These are phyloP conservation scores for Suricata suricatta DNA, from an alignment of 2,113 vertebrate genomes.

Conservation along the genomic window DNA sequence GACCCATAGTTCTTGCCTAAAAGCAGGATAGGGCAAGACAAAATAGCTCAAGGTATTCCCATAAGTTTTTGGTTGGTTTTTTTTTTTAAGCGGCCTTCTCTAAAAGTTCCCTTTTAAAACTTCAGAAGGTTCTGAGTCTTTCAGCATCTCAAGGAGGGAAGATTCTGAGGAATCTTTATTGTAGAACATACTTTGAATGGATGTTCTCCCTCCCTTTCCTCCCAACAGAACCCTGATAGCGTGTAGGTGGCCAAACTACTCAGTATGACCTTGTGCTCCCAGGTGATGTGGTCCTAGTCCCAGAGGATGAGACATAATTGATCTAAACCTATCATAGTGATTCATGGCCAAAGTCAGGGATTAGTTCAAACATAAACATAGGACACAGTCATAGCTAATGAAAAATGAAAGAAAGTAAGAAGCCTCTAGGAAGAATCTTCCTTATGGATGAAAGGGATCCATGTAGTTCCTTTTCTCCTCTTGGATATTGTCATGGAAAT, in stretches of 20 bases:
- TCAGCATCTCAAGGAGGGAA: background rate
- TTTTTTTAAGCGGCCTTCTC: background rate
- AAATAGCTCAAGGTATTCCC: background rate
- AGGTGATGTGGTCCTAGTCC: background rate
- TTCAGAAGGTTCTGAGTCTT: background rate
- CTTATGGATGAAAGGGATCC: background rate
- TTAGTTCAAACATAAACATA: background rate
- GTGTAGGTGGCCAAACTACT: background rate
- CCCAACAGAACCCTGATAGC: background rate
- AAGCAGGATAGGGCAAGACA: background rate
- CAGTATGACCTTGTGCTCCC: background rate
- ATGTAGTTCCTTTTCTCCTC: background rate
- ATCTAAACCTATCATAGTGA: background rate
- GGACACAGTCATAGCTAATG: background rate
- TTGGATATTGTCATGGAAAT: background rate
- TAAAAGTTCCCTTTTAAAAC: slow-evolving; percentile 4
- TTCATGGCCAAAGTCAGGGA: background rate
- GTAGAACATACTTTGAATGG: background rate
- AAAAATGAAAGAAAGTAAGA: background rate
- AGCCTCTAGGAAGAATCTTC: slow-evolving; percentile 1
- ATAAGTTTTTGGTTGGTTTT: background rate
- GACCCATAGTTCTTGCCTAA: background rate
- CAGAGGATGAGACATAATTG: background rate
- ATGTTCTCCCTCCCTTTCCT: background rate
- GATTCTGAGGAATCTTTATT: background rate